Conservation (phyloP, 2,888 invertebrate species). For the Drosophila ustulata region DNA sequence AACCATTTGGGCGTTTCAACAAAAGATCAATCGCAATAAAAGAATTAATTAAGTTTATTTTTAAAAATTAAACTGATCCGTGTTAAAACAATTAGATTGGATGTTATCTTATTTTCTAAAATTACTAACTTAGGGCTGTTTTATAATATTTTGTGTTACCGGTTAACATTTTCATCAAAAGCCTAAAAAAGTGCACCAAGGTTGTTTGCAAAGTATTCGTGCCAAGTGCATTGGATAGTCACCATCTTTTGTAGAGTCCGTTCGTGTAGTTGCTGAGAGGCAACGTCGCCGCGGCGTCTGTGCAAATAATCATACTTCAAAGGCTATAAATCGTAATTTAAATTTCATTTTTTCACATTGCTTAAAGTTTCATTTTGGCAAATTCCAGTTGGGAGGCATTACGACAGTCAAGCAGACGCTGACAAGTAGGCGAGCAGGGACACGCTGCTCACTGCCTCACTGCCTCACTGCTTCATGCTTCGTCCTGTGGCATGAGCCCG, state of each 20-base stretch:
- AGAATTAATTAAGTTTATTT: too few species aligned
- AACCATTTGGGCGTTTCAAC: too few species aligned
- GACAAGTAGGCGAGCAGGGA: conserved; percentile 3
- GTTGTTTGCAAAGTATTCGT: not conserved
- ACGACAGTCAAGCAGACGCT: not conserved
- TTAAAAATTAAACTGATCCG: too few species aligned
- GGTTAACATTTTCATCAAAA: too few species aligned
- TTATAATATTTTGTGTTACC: too few species aligned
- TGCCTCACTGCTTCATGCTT: not conserved
- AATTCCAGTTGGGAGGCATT: conserved; percentile 48
- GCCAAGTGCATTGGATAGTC: conserved; percentile 37
- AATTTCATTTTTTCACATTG: conserved; percentile 75
- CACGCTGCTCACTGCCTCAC: not conserved
- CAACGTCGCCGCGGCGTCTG: conserved; percentile 30
- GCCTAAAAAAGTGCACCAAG: too few species aligned
- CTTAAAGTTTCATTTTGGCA: conserved; percentile 70
- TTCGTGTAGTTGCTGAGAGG: conserved; percentile 31
- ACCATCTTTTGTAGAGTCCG: conserved; percentile 29
- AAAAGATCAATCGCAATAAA: too few species aligned
- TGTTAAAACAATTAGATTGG: too few species aligned
- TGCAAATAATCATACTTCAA: conserved; percentile 78
- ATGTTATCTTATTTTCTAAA: too few species aligned
- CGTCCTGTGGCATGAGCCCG: not conserved
- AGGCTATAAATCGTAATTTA: conserved; percentile 83
- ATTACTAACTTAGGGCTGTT: too few species aligned